Evolutionary conservation across 2,888 invertebrate species (phyloP).

Genomic region (Antheraea yamamai): DNA sequence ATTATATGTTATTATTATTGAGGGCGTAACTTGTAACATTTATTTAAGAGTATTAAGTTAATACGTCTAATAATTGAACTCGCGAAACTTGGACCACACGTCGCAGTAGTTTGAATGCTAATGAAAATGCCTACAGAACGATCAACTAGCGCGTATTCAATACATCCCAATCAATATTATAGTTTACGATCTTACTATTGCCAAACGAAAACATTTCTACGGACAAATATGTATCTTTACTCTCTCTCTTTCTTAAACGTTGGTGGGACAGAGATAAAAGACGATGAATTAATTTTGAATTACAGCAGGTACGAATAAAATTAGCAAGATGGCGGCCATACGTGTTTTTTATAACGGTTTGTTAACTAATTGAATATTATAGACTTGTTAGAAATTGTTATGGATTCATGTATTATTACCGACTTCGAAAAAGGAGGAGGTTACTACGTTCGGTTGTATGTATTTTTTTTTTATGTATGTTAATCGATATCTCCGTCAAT

Average conservation of each 20-base stretch:
- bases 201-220: not conserved
- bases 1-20: not conserved
- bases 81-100: not conserved
- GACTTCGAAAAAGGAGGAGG: too few species aligned
- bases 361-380: not conserved
- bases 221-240: not conserved
- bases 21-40: not conserved
- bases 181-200: conserved; percentile 31
- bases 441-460: too few species aligned
- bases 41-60: not conserved
- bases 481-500: too few species aligned
- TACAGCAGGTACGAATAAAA: not conserved
- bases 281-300: not conserved
- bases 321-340: not conserved
- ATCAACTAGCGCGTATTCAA: conserved; percentile 39
- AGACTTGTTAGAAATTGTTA: not conserved
- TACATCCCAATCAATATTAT: conserved; percentile 41
- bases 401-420: not conserved
- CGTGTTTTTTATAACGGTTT: not conserved
- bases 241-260: not conserved
- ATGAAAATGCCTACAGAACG: conserved; percentile 48
- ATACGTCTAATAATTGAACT: not conserved
- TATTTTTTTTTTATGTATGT: too few species aligned
- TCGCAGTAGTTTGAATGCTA: not conserved
- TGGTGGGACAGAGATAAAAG: not conserved